phyloP scores from a whole-genome alignment of 1,140 invertebrate species.

The Drosophila punjabiensis region DNA sequence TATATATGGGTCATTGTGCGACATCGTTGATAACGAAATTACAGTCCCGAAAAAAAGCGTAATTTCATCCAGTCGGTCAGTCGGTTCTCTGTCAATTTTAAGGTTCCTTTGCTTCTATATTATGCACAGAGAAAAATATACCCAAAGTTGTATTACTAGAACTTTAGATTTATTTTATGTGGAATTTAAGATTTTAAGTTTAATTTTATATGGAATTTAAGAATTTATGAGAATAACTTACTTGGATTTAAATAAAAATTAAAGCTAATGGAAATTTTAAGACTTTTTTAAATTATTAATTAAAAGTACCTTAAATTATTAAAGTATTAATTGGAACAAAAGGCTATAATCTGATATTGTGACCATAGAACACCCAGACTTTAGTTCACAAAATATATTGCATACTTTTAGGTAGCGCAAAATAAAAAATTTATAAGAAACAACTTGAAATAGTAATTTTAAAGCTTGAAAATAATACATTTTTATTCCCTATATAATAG shows the following conservation, averaged over 20 bases:
- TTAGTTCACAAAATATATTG: neutral
- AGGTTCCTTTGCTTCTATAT: neutral
- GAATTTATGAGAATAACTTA: neutral
- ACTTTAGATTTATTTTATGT: neutral
- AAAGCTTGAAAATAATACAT: no score
- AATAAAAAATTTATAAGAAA: neutral
- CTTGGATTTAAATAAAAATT: neutral
- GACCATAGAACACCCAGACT: neutral
- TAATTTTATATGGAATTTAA: no score
- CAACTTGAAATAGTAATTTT: neutral
- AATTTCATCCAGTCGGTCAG: conserved; percentile 29
- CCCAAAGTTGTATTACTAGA: neutral
- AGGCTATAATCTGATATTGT: rapidly evolving
- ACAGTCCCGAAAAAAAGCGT: conserved; percentile 51
- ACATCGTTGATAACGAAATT: conserved; percentile 66
- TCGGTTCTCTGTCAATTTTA: conserved; percentile 11
- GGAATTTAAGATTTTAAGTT: neutral
- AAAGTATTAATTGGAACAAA: neutral
- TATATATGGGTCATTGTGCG: conserved; percentile 76
- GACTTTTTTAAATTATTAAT: neutral
- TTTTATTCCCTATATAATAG: neutral
- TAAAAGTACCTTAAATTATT: neutral
- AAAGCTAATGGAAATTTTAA: no score
- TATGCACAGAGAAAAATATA: conserved; percentile 5
- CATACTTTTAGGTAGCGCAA: neutral